Conservation (phyloP, 2,888 invertebrate species). For the Tolmerus cingulatus region DNA sequence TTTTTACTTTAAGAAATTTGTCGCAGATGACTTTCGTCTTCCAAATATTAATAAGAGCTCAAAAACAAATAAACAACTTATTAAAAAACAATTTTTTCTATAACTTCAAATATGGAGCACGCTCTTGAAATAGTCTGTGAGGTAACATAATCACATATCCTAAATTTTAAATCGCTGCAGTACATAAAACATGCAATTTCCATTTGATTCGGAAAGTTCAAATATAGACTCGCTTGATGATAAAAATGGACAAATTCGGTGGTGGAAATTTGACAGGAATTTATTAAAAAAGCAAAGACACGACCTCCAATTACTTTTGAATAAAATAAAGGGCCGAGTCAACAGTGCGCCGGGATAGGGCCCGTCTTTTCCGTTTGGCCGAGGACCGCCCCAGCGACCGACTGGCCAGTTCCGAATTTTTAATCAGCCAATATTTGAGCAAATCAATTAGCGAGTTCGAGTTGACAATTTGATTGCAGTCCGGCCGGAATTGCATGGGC, state of each 20-base stretch:
- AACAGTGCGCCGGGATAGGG: not conserved
- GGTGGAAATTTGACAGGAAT: not conserved
- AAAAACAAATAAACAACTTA: too few species aligned
- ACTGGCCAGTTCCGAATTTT: constrained; percentile 44
- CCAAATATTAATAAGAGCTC: too few species aligned
- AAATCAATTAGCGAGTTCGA: constrained; percentile 47
- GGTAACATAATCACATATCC: too few species aligned
- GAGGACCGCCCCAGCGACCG: not conserved
- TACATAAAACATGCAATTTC: not conserved
- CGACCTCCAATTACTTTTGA: constrained; percentile 16
- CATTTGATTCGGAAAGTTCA: not conserved
- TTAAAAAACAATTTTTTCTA: too few species aligned
- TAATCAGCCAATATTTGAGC: constrained; percentile 48
- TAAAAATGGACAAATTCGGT: not conserved
- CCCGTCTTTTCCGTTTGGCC: not conserved
- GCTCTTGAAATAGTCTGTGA: too few species aligned
- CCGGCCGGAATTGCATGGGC: constrained; percentile 7
- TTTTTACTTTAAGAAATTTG: too few species aligned
- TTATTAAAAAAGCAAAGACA: not conserved
- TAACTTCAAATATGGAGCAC: too few species aligned
- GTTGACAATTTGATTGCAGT: constrained; percentile 41
- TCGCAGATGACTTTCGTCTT: too few species aligned
- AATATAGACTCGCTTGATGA: not conserved
- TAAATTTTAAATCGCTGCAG: too few species aligned
- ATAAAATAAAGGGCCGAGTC: not conserved